phyloP scores from a whole-genome alignment of 23 tunicate species.

The Ciona savignyi region DNA sequence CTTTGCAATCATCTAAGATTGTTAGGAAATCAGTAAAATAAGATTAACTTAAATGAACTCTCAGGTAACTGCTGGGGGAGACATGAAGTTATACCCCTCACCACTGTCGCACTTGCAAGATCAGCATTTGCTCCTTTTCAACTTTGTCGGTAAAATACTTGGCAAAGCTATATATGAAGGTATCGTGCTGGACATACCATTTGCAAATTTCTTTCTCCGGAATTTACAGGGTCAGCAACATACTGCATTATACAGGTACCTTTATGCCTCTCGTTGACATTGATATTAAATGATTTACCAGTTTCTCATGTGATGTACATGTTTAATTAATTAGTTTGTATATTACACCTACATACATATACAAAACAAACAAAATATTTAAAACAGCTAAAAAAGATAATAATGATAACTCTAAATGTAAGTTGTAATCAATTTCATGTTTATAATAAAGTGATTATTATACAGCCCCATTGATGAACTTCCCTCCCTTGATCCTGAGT shows the following conservation, averaged over 20 bases:
- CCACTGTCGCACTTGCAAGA: conserved; percentile 80
- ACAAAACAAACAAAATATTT: no score
- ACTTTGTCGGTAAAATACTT: conserved; percentile 77
- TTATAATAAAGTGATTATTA: no score
- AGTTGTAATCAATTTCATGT: no score
- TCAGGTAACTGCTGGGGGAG: conserved; percentile 76
- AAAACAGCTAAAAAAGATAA: no score
- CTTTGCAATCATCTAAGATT: no score
- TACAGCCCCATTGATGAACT: conserved; percentile 90
- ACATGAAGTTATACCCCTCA: conserved; percentile 83
- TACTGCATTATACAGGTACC: conserved; percentile 71
- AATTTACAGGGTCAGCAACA: conserved; percentile 53
- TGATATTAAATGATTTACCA: no score
- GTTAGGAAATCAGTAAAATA: not conserved
- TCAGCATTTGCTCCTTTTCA: conserved; percentile 56
- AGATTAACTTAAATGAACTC: not conserved
- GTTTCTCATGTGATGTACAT: no score
- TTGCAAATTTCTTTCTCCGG: conserved; percentile 92
- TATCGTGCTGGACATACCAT: conserved; percentile 88
- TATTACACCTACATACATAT: no score
- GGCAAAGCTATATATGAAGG: conserved; percentile 99
- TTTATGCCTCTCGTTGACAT: no score
- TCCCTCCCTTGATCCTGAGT: conserved; percentile 86
- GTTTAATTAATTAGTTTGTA: no score
- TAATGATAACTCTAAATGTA: no score